A percentile compares a stretch with the other conserved stretches of the same genome.
phyloP scores from a whole-genome alignment of 2,113 vertebrate genomes.

The Acanthisitta chloris region DNA sequence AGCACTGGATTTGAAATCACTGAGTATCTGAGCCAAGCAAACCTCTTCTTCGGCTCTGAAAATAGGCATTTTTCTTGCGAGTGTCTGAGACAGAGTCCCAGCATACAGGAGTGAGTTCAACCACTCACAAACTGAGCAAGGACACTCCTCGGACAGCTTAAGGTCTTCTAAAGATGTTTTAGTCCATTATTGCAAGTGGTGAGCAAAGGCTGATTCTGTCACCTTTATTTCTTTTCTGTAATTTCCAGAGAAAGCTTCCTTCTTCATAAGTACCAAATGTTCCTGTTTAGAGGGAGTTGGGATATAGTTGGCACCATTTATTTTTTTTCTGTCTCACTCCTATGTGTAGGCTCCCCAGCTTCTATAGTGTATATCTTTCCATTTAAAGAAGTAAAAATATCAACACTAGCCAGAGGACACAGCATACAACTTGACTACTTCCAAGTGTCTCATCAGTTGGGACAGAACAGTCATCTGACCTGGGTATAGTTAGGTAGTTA shows the following conservation, averaged over 20 bases:
- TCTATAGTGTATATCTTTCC: not conserved
- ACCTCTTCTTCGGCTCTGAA: slow-evolving; percentile 26
- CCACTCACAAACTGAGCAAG: not conserved
- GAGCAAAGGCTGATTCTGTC: not conserved
- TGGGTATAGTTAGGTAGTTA: not conserved
- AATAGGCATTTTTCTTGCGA: slow-evolving; percentile 15
- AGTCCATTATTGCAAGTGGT: not conserved
- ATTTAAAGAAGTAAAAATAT: not conserved
- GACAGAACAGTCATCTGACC: not conserved
- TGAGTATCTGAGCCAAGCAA: slow-evolving; percentile 35
- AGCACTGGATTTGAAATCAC: slow-evolving; percentile 39
- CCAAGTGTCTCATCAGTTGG: not conserved
- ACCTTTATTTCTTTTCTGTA: not conserved
- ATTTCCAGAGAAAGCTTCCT: not conserved
- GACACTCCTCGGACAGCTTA: not conserved
- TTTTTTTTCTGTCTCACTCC: not conserved
- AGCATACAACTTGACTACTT: not conserved
- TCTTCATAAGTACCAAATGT: accelerated
- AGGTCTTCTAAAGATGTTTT: not conserved
- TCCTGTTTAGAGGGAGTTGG: not conserved
- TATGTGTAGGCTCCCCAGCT: not conserved
- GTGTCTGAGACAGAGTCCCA: not conserved
- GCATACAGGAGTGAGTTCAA: not conserved
- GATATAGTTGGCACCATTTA: not conserved
- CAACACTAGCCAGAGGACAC: not conserved